These are phyloP conservation scores for Montipora sp. DNA, from an alignment of 64 coral and sea anemone genomes.

Conservation along the genomic window DNA sequence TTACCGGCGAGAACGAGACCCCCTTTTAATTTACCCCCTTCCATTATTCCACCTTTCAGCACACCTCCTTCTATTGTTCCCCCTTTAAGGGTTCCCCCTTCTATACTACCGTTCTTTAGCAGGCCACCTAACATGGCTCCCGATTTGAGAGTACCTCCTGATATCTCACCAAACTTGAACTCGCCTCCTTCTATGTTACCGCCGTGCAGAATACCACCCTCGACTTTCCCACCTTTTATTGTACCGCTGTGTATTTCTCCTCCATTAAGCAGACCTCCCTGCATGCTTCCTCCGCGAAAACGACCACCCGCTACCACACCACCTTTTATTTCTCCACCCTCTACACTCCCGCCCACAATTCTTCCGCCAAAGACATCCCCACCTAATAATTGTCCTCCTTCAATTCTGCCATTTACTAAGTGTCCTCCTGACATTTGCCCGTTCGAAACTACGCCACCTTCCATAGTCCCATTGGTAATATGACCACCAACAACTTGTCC, in stretches of 20 bases:
- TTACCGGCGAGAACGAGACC: slow-evolving; percentile 92
- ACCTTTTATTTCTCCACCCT: slow-evolving; percentile 87
- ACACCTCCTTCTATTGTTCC: slow-evolving; percentile 89
- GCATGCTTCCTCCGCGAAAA: slow-evolving; percentile 78
- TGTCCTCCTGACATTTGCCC: slow-evolving; percentile 84
- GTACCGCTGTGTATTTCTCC: slow-evolving; percentile 75
- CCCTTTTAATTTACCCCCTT: slow-evolving; percentile 87
- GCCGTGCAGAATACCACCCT: slow-evolving; percentile 79
- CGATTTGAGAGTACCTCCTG: slow-evolving; percentile 85
- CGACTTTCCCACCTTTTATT: slow-evolving; percentile 87
- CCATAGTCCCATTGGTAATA: slow-evolving; percentile 84
- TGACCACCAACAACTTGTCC: slow-evolving; percentile 87
- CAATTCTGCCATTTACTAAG: slow-evolving; percentile 79
- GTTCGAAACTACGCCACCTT: slow-evolving; percentile 78
- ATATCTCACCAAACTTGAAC: slow-evolving; percentile 80
- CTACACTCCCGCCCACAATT: slow-evolving; percentile 77
- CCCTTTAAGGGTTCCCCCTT: slow-evolving; percentile 90
- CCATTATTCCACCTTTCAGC: slow-evolving; percentile 95
- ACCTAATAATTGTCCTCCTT: slow-evolving; percentile 85
- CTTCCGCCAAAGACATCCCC: slow-evolving; percentile 85
- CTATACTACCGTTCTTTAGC: slow-evolving; percentile 92
- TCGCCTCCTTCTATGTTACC: slow-evolving; percentile 89
- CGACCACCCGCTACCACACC: slow-evolving; percentile 86
- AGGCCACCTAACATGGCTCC: slow-evolving; percentile 84
- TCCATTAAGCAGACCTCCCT: slow-evolving; percentile 90